These are phyloP conservation scores for Julus scanicus DNA, from an alignment of 2,888 invertebrate species.

Conservation along the genomic window DNA sequence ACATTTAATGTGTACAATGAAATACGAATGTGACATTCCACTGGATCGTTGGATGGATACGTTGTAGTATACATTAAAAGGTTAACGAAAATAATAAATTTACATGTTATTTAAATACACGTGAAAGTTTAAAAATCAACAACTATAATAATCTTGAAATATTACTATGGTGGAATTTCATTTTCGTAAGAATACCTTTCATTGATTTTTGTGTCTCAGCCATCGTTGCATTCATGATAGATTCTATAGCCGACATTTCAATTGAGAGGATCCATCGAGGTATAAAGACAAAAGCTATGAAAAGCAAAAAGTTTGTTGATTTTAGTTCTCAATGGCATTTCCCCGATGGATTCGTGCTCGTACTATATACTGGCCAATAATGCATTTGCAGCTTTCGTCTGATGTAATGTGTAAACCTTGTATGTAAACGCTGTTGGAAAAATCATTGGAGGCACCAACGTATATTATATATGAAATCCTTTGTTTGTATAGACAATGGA, in stretches of 20 bases:
- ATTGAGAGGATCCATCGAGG: slow-evolving; percentile 32
- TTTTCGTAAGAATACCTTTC: background rate
- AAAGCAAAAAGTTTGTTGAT: slow-evolving; percentile 35
- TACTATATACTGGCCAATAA: background rate
- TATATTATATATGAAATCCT: slow-evolving; percentile 16
- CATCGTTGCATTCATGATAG: slow-evolving; percentile 23
- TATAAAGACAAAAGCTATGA: slow-evolving; percentile 23
- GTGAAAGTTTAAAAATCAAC: no score
- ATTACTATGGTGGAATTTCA: no score
- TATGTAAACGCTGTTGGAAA: background rate
- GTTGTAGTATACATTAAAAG: no score
- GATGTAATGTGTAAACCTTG: background rate
- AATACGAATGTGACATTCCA: no score
- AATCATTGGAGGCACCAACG: slow-evolving; percentile 11
- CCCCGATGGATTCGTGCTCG: background rate
- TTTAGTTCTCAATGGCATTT: slow-evolving; percentile 10
- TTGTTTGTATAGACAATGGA: slow-evolving; percentile 24
- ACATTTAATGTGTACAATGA: no score
- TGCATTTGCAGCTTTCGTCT: background rate
- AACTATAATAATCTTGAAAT: no score
- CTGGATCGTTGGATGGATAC: no score
- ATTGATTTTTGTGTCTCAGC: slow-evolving; percentile 11
- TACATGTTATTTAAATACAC: no score
- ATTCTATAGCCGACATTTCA: background rate
- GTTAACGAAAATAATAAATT: no score